phyloP scores from a whole-genome alignment of 2,888 invertebrate genomes.

The Teleiodes luculella region DNA sequence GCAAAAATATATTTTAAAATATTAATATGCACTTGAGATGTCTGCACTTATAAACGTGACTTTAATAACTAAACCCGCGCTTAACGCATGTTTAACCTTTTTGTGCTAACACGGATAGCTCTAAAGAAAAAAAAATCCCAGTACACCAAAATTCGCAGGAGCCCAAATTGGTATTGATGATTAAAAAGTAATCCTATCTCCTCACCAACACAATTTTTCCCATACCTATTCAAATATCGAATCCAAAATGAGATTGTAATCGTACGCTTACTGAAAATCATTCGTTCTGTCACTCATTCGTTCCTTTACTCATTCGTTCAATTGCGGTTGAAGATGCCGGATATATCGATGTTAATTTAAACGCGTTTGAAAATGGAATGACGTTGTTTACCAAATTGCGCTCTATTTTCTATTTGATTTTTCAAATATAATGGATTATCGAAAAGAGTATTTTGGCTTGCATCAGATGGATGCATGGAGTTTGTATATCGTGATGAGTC shows the following conservation, averaged over 20 bases:
- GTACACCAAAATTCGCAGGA: too few relatives aligned
- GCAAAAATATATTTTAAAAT: too few relatives aligned
- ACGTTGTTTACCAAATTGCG: conserved; percentile 35
- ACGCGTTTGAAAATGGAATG: conserved; percentile 44
- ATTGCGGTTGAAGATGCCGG: conserved; percentile 35
- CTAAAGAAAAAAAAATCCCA: too few relatives aligned
- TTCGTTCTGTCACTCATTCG: conserved; percentile 4
- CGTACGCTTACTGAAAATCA: conserved; percentile 15
- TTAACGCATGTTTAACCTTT: too few relatives aligned
- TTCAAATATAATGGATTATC: conserved; percentile 26
- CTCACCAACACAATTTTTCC: background rate
- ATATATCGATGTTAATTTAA: conserved; percentile 36
- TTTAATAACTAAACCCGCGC: too few relatives aligned
- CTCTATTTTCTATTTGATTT: conserved; percentile 27
- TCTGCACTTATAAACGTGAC: too few relatives aligned
- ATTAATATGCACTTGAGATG: too few relatives aligned
- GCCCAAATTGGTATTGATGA: too few relatives aligned
- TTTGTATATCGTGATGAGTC: too few relatives aligned
- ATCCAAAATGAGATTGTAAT: conserved; percentile 3
- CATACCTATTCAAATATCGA: background rate
- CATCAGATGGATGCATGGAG: too few relatives aligned
- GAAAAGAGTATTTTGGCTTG: too few relatives aligned
- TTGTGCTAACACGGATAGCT: too few relatives aligned
- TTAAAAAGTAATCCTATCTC: background rate
- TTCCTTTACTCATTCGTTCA: conserved; percentile 12